These are phyloP conservation scores for Lithophane socia DNA, from an alignment of 2,888 invertebrate species.

Conservation along the genomic window DNA sequence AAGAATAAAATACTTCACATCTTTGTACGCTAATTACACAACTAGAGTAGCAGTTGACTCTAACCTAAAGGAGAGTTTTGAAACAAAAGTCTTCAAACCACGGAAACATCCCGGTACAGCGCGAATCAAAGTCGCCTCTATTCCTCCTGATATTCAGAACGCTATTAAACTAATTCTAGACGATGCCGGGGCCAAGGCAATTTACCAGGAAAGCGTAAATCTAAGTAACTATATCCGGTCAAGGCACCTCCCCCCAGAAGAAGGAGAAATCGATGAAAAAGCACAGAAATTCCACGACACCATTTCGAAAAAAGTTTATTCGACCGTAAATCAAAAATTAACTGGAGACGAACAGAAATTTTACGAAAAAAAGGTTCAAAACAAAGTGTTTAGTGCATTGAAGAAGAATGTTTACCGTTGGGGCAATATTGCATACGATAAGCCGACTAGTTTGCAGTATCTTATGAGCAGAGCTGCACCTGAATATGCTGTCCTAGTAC, in stretches of 20 bases:
- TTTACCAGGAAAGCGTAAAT: slow-evolving; percentile 88
- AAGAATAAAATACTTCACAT: slow-evolving; percentile 72
- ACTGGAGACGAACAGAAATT: slow-evolving; percentile 80
- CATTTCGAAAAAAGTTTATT: slow-evolving; percentile 75
- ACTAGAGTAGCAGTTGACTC: slow-evolving; percentile 88
- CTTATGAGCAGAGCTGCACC: slow-evolving; percentile 92
- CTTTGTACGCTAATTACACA: slow-evolving; percentile 75
- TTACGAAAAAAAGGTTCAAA: slow-evolving; percentile 86
- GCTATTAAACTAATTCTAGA: slow-evolving; percentile 89
- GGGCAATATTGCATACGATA: slow-evolving; percentile 93
- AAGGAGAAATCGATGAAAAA: slow-evolving; percentile 85
- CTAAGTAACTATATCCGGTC: slow-evolving; percentile 91
- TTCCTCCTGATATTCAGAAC: slow-evolving; percentile 91
- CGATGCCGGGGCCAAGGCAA: slow-evolving; percentile 90
- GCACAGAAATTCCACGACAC: slow-evolving; percentile 81
- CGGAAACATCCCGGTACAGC: slow-evolving; percentile 94
- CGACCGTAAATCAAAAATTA: slow-evolving; percentile 72
- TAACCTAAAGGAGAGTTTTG: slow-evolving; percentile 85
- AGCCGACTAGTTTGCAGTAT: slow-evolving; percentile 92
- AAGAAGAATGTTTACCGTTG: slow-evolving; percentile 93
- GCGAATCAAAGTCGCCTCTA: slow-evolving; percentile 84
- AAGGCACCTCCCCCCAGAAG: slow-evolving; percentile 92
- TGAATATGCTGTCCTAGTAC: slow-evolving; percentile 93
- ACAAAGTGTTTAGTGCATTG: slow-evolving; percentile 89
- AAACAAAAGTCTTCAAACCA: slow-evolving; percentile 90